Evolutionary conservation across 2,797 vertebrate genomes (phyloP).

Genomic region (Xenops minutus): DNA sequence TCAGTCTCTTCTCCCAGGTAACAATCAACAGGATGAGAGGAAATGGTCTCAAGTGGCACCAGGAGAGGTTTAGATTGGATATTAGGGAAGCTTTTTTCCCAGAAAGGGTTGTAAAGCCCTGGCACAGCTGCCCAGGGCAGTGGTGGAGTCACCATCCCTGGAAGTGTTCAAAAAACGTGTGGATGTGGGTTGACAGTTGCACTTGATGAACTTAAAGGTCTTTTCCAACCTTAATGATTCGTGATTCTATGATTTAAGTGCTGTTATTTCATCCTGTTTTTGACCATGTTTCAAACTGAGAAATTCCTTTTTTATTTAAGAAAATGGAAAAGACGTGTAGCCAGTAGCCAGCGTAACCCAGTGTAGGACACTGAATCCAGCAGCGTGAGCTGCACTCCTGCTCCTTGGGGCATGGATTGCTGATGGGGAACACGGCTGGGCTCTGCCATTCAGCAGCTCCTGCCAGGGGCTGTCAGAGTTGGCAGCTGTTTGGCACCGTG

Average conservation of each 20-base stretch:
- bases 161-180: background rate
- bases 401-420: background rate
- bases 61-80: background rate
- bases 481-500: background rate
- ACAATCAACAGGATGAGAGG: background rate
- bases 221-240: background rate
- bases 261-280: background rate
- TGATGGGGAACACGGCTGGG: background rate
- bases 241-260: background rate
- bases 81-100: background rate
- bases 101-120: background rate
- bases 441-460: background rate
- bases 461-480: background rate
- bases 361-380: background rate
- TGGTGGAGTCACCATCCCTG: background rate
- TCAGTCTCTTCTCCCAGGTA: background rate
- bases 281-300: rapidly evolving
- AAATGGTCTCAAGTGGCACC: background rate
- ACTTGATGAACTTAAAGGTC: background rate
- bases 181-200: background rate
- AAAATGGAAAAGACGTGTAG: too few species aligned
- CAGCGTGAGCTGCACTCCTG: background rate
- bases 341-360: background rate
- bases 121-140: background rate
- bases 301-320: background rate